Conservation (phyloP, 2,113 vertebrate species). For the Podarcis cretensis region DNA sequence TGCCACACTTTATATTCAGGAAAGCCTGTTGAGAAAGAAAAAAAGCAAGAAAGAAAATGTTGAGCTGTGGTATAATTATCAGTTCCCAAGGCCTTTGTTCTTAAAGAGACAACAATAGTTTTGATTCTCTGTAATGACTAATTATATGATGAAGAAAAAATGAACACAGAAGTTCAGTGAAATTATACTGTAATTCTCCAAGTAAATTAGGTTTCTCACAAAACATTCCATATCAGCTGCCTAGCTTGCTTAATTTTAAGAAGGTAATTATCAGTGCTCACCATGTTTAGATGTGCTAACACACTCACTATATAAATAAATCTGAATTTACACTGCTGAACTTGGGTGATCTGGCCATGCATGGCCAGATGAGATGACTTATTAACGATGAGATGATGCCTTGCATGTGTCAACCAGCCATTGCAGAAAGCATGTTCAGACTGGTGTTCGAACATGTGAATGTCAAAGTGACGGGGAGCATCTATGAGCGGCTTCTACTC, state of each 20-base stretch:
- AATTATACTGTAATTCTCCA: slow-evolving; percentile 71
- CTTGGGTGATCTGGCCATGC: slow-evolving; percentile 29
- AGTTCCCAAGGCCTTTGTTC: slow-evolving; percentile 68
- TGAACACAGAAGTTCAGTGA: slow-evolving; percentile 64
- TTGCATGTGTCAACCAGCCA: background rate
- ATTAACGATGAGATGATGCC: background rate
- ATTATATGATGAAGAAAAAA: slow-evolving; percentile 72
- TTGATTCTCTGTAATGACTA: slow-evolving; percentile 68
- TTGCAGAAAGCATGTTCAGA: background rate
- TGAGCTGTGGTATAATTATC: slow-evolving; percentile 66
- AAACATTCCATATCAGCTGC: slow-evolving; percentile 54
- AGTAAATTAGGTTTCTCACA: slow-evolving; percentile 68
- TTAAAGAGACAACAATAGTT: slow-evolving; percentile 65
- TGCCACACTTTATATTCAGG: slow-evolving; percentile 32
- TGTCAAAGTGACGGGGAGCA: no score
- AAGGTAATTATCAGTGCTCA: slow-evolving; percentile 57
- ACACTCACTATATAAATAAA: background rate
- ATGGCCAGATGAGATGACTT: no score
- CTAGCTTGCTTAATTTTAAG: slow-evolving; percentile 55
- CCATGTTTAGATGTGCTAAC: slow-evolving; percentile 35
- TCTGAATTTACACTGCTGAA: slow-evolving; percentile 36
- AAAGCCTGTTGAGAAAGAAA: slow-evolving; percentile 33
- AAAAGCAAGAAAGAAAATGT: slow-evolving; percentile 34
- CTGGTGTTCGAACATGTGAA: no score
- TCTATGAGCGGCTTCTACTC: no score